phyloP scores from a whole-genome alignment of 1,140 invertebrate genomes.

The Gonioctena quinquepunctata region DNA sequence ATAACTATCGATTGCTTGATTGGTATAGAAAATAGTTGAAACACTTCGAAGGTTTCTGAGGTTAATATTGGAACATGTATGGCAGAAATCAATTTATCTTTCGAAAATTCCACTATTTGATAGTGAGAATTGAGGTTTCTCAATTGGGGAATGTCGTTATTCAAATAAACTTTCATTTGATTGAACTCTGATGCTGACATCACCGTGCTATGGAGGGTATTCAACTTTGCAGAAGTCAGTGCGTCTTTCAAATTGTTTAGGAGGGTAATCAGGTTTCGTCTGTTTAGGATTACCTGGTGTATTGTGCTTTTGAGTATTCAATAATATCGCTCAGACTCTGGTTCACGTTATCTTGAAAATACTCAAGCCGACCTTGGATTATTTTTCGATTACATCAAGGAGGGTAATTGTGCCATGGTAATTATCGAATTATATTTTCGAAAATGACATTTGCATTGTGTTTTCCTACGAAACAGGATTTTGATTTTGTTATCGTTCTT shows the following conservation, averaged over 20 bases:
- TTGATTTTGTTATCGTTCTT: constrained; percentile 2
- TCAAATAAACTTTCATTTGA: not conserved
- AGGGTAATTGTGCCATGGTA: not conserved
- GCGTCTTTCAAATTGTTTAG: not conserved
- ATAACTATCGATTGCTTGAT: not conserved
- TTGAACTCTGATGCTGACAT: not conserved
- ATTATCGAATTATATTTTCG: constrained; percentile 3
- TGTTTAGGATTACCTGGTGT: not conserved
- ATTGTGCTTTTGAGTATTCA: not conserved
- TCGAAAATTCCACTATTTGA: not conserved
- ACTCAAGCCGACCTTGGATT: not conserved
- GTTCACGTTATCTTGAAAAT: not conserved
- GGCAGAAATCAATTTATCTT: not conserved
- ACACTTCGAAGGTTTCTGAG: not conserved
- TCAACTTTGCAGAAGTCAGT: not conserved
- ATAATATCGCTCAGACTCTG: not conserved
- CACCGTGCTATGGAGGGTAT: not conserved
- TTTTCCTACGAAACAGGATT: not conserved
- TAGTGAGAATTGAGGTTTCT: not conserved
- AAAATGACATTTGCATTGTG: constrained; percentile 1
- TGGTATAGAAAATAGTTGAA: not conserved
- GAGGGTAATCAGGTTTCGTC: not conserved
- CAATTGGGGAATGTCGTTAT: not conserved
- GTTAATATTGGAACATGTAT: not conserved
- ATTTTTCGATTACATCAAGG: not conserved